Base-by-base conservation (phyloP, 2,113 vertebrate species). In the Siniperca knerii region DNA sequence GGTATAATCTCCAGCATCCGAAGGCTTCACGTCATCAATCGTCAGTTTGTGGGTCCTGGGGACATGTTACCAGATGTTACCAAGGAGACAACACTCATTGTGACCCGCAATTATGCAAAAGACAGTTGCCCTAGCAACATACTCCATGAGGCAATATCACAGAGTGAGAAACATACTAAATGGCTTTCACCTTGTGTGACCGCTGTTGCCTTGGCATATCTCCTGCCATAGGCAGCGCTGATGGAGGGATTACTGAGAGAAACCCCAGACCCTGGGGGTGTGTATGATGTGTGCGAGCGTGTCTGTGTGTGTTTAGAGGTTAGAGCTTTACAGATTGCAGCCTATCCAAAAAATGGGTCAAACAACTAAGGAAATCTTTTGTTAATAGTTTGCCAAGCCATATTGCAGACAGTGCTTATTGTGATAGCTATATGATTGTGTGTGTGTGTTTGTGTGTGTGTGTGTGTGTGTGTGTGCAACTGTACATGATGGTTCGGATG, bases 1-100 rank as follows among this genome's bases (percentile, higher is more conserved):
- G 0, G 95, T 97, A 78, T 98, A 98, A 82, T 98, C 97, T 3
- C 96, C 97, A 3, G 97, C 97, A 11, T 98, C 97, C 62, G 96
- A 96, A 0, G 96, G 92, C 15, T 85, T 95, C 84, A 98, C 96
- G 0, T 97, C 96, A 48, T 97, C 94, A 10, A 98, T 97, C 60
- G 93, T 93, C 89, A 98, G 92, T 81, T 97, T 98, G 93, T 98
- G 97, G 83, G 91, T 70, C 93, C 97, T 98, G 81, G 75, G 75
- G 87, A 87, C 58, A 55, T 64, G 74, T 80, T 67, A 67, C 50
- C 90, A 80, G 69, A 79, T 54, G 90, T 95, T 89, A 92, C 92
- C 80, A 87, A 70, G 81, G 84, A 85, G 89, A 92, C 79, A 75
- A 71, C 70, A 57, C 72, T 85, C 40, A 29, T 77, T 79, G 83